These are phyloP conservation scores for Anguilla obscura DNA, from an alignment of 2,797 vertebrate species.

Conservation along the genomic window DNA sequence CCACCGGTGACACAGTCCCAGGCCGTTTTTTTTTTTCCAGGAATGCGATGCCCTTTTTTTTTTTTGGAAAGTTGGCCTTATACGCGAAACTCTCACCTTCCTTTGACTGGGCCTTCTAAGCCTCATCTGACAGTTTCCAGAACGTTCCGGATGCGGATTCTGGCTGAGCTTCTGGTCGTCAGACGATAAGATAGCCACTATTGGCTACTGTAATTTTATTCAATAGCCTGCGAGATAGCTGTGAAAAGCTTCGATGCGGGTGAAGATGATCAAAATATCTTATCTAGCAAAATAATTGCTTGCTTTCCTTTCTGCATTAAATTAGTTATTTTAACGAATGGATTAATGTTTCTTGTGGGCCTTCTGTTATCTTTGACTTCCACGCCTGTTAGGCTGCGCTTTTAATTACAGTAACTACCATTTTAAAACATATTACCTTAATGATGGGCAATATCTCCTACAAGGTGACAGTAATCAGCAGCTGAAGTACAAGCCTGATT, in stretches of 20 bases:
- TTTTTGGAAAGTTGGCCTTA: constrained; percentile 41
- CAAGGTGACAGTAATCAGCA: not conserved
- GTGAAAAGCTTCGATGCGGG: constrained; percentile 40
- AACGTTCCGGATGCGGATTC: constrained; percentile 57
- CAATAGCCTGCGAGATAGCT: constrained; percentile 38
- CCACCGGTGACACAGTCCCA: constrained; percentile 44
- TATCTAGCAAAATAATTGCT: constrained; percentile 31
- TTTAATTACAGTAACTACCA: not conserved
- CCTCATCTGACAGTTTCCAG: constrained; percentile 45
- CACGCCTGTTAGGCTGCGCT: not conserved
- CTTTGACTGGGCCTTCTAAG: constrained; percentile 40
- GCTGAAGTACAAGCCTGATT: not conserved
- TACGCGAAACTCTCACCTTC: constrained; percentile 59
- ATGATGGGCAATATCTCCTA: not conserved
- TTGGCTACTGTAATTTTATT: constrained; percentile 27
- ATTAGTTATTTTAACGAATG: not conserved
- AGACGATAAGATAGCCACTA: constrained; percentile 44
- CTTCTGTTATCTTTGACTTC: not conserved
- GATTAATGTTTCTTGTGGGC: not conserved
- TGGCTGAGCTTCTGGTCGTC: constrained; percentile 23
- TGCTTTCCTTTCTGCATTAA: not conserved
- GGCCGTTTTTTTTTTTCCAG: constrained; percentile 47
- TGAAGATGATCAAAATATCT: constrained; percentile 39
- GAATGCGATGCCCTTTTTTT: constrained; percentile 33
- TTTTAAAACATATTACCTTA: not conserved